phyloP scores from a whole-genome alignment of 2,797 vertebrate genomes.

The Tachyglossus aculeatus region DNA sequence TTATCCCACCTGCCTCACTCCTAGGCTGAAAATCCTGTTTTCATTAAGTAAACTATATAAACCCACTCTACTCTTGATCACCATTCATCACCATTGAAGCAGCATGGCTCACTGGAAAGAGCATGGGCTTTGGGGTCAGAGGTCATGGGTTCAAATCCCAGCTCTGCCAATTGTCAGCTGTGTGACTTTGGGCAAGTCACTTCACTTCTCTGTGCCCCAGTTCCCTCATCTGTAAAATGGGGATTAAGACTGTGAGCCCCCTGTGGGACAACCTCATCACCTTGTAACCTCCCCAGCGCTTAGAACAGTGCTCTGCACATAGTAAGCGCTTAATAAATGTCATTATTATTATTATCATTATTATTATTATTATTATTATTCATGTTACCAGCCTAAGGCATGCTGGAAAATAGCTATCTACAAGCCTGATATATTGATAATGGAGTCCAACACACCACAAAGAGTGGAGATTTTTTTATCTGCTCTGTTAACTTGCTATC shows the following conservation, averaged over 20 bases:
- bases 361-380: conserved; percentile 1
- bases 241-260: too few species aligned
- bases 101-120: not conserved
- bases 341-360: not conserved
- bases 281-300: too few species aligned
- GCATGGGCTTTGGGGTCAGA: too few species aligned
- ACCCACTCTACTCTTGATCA: too few species aligned
- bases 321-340: not conserved
- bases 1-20: not conserved
- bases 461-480: conserved; percentile 28
- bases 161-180: too few species aligned
- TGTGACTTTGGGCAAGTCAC: too few species aligned
- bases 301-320: too few species aligned
- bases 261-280: too few species aligned
- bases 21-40: not conserved
- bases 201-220: too few species aligned
- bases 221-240: too few species aligned
- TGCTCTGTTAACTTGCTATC: conserved; percentile 42
- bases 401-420: not conserved
- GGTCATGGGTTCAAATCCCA: too few species aligned
- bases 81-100: not conserved
- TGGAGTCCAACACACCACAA: conserved; percentile 26
- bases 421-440: conserved; percentile 25
- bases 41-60: not conserved
- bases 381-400: conserved; percentile 50